phyloP scores from a whole-genome alignment of 2,113 vertebrate genomes.

The Amphiprion ocellaris region DNA sequence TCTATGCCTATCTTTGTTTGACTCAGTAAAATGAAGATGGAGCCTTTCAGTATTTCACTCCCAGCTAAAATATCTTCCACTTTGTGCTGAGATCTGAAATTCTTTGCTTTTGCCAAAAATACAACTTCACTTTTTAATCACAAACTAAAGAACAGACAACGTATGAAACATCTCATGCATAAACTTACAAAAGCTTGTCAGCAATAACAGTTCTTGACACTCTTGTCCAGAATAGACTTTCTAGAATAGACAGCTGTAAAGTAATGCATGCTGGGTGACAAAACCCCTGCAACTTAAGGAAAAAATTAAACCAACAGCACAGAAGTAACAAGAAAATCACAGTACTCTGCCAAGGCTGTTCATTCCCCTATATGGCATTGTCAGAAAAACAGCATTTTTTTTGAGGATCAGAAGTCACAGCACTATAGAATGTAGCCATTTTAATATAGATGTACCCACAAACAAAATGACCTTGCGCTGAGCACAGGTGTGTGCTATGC shows the following conservation, averaged over 20 bases:
- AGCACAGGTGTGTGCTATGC: too few relatives aligned
- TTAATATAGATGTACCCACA: too few relatives aligned
- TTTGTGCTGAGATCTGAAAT: background rate
- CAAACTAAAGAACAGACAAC: slow-evolving; percentile 1
- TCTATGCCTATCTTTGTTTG: background rate
- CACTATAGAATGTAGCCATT: too few relatives aligned
- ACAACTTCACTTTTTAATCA: background rate
- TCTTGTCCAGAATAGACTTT: slow-evolving; percentile 3
- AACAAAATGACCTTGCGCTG: too few relatives aligned
- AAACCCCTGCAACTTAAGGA: background rate
- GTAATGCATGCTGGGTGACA: background rate
- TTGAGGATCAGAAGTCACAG: too few relatives aligned
- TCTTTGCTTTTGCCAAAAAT: background rate
- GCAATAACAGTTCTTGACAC: slow-evolving; percentile 11
- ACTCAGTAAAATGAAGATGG: background rate
- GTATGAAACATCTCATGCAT: slow-evolving; percentile 12
- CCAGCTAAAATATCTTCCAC: background rate
- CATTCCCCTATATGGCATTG: too few relatives aligned
- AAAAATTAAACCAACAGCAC: background rate
- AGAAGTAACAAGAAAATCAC: background rate
- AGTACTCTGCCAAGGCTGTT: too few relatives aligned
- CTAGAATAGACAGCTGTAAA: background rate
- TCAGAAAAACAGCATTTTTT: too few relatives aligned
- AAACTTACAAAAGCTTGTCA: slow-evolving; percentile 15
- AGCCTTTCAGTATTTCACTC: background rate